These are phyloP conservation scores for Lacerta viridis DNA, from an alignment of 2,797 vertebrate species.

Conservation along the genomic window DNA sequence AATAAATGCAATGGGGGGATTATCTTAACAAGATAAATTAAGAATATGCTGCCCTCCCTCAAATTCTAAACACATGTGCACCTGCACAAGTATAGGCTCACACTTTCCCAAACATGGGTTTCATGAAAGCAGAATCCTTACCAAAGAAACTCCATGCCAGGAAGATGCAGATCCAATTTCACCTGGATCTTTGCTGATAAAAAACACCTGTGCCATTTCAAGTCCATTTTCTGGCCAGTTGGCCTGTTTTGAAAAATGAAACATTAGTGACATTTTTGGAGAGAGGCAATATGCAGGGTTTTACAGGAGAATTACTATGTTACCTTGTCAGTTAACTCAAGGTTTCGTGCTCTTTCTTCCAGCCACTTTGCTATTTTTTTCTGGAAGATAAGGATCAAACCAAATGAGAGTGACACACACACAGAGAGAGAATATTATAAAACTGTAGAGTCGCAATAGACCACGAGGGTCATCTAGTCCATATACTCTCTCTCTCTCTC, in stretches of 20 bases:
- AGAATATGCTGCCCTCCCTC: neutral
- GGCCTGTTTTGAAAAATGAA: conserved; percentile 77
- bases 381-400: conserved; percentile 74
- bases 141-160: conserved; percentile 87
- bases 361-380: conserved; percentile 92
- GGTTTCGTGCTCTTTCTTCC: conserved; percentile 90
- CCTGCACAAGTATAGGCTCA: neutral
- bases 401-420: neutral
- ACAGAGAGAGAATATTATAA: too few species aligned
- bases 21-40: neutral
- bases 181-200: conserved; percentile 74
- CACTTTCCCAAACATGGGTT: neutral
- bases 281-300: neutral
- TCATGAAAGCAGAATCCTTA: conserved; percentile 71
- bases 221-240: conserved; percentile 96
- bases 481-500: too few species aligned
- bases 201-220: conserved; percentile 89
- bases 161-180: conserved; percentile 82
- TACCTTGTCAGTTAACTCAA: conserved; percentile 97
- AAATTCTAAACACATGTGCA: too few species aligned
- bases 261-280: conserved; percentile 7
- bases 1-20: too few species aligned
- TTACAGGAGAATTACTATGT: conserved; percentile 42
- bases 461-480: too few species aligned
- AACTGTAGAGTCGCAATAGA: too few species aligned